Percentiles rank a stretch among this genome's conserved stretches.
Conservation (phyloP, 2,888 invertebrate genomes). For the Leuctra nigra region DNA sequence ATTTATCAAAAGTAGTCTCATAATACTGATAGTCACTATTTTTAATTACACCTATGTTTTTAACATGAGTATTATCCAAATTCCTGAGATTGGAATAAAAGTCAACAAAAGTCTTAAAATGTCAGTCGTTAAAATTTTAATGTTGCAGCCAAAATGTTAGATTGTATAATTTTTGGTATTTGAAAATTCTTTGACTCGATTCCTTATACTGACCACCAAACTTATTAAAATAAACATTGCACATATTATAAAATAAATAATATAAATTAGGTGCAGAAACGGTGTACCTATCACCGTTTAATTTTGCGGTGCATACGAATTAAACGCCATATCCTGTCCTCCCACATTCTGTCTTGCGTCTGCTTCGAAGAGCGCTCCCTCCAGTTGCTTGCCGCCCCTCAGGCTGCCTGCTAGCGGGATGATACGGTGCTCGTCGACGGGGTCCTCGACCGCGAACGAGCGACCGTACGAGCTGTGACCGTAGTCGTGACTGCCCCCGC, state of each 20-base stretch:
- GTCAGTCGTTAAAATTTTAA: no score
- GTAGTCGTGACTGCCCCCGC: constrained; percentile 45
- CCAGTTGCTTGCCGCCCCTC: not conserved
- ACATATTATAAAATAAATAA: not conserved
- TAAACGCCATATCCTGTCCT: constrained; percentile 30
- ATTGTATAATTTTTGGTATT: no score
- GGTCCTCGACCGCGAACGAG: constrained; percentile 22
- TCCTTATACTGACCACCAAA: constrained; percentile 6
- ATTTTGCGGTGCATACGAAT: constrained; percentile 20
- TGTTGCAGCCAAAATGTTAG: no score
- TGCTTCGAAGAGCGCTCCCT: not conserved
- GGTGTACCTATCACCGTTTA: not conserved
- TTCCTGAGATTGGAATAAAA: no score
- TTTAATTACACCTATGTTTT: no score
- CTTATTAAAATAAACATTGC: not conserved
- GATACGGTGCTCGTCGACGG: not conserved
- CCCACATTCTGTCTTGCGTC: not conserved
- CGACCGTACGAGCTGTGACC: constrained; percentile 35
- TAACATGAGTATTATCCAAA: no score
- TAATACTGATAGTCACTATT: no score
- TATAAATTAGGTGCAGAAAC: not conserved
- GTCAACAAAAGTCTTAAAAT: no score
- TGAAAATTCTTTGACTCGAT: not conserved
- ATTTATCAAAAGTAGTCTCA: no score
- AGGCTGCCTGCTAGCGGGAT: not conserved